A percentile compares a stretch with the other conserved stretches of the same genome.
phyloP scores from a whole-genome alignment of 2,797 vertebrate species.

The Amniataba percoides region DNA sequence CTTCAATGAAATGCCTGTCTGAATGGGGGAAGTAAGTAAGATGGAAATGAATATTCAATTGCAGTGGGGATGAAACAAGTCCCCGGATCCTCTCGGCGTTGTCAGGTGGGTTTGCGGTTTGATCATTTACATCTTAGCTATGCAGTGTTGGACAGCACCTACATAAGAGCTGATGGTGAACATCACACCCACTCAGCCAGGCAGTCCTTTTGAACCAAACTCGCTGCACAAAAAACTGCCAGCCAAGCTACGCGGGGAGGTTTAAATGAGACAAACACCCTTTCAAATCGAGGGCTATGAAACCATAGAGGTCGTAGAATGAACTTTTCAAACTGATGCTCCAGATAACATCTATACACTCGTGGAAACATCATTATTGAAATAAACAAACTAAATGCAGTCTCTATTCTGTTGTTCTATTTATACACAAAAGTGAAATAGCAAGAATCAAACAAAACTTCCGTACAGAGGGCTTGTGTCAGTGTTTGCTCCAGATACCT shows the following conservation, averaged over 20 bases:
- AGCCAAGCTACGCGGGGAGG: not conserved
- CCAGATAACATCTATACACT: not conserved
- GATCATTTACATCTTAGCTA: constrained; percentile 36
- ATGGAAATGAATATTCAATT: constrained; percentile 64
- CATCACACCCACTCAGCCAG: constrained; percentile 29
- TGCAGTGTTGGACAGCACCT: constrained; percentile 5
- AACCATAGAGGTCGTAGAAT: not conserved
- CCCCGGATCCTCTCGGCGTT: constrained; percentile 24
- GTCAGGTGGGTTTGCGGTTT: constrained; percentile 44
- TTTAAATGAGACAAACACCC: constrained; percentile 15
- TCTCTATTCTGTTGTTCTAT: not conserved
- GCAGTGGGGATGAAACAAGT: constrained; percentile 39
- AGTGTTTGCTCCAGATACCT: constrained; percentile 6
- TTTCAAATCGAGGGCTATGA: constrained; percentile 10
- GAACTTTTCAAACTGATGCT: not conserved
- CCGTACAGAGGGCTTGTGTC: not conserved
- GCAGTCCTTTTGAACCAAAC: constrained; percentile 15
- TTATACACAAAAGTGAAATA: constrained; percentile 11
- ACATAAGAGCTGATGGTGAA: constrained; percentile 13
- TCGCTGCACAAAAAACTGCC: not conserved
- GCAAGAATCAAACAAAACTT: not conserved
- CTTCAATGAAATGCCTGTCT: constrained; percentile 50
- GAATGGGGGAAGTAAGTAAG: constrained; percentile 31
- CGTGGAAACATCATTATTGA: not conserved
- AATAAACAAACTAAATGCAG: not conserved